A percentile compares a stretch with the other conserved stretches of the same genome.
These are phyloP conservation scores for Lymantria monacha DNA, from an alignment of 2,888 invertebrate genomes.

Conservation along the genomic window DNA sequence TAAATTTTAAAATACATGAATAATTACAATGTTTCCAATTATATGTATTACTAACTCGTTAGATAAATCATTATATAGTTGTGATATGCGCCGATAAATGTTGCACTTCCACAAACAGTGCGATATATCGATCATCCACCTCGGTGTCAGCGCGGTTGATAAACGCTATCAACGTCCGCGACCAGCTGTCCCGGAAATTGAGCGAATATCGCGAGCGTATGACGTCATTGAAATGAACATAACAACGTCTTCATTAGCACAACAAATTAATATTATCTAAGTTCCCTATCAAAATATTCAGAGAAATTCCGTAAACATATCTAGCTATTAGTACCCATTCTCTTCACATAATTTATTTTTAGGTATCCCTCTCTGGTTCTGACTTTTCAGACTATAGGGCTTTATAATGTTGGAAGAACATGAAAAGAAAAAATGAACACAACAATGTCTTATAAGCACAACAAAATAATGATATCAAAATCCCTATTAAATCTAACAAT, in stretches of 20 bases:
- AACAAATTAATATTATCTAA: slow-evolving; percentile 13
- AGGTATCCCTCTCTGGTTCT: no score
- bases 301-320: not conserved
- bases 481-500: no score
- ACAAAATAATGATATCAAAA: no score
- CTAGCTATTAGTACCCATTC: not conserved
- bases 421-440: no score
- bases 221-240: slow-evolving; percentile 40
- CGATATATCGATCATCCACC: slow-evolving; percentile 72
- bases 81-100: slow-evolving; percentile 29
- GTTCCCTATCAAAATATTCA: not conserved
- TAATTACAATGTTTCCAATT: slow-evolving; percentile 1
- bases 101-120: slow-evolving; percentile 51
- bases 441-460: no score
- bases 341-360: no score
- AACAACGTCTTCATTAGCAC: slow-evolving; percentile 23
- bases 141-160: slow-evolving; percentile 50
- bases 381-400: no score
- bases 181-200: slow-evolving; percentile 68
- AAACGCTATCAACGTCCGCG: slow-evolving; percentile 60
- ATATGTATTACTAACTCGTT: slow-evolving; percentile 15
- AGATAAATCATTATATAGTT: slow-evolving; percentile 23
- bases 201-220: slow-evolving; percentile 31
- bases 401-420: no score
- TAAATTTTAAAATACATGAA: not conserved